Base-by-base conservation (phyloP, 2,113 vertebrate species). In the Piprites chloris region DNA sequence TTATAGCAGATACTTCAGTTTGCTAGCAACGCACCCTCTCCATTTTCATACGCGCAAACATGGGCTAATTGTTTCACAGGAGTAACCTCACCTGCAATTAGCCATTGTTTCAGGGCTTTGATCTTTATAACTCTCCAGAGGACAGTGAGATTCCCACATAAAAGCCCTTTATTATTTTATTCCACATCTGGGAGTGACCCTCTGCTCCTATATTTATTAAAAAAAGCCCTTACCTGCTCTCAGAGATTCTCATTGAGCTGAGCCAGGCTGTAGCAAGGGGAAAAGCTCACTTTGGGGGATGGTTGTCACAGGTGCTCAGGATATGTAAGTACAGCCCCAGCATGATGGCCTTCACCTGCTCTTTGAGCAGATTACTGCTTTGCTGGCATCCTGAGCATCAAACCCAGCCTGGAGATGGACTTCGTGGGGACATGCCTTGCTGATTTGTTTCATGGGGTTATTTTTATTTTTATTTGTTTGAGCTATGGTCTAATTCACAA, bases 41-140 rank as follows among this genome's bases (percentile, higher is more conserved):
- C 32, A 9, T 92, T 96, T 94, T 92, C 90, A 96, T 88, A 92
- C 1, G 6, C 6, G 1, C 0, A 0, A 50, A 44, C 92, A 80
- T 0, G 9, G 76, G 69, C 73, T 92, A 95, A 93, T 89, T 94
- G 62, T 90, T 97, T 92, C 90, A 87, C 73, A 82, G 93, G 37
- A 72, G 49, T 68, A 96, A 94, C 93, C 95, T 94, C 85, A 82
- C 85, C 90, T 93, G 53, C 95, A 96, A 96, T 96, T 96, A 97
- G 77, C 84, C 86, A 89, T 65, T 81, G 46, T 28, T 92, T 85
- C 23, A 84, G 75, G 87, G 8, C 96, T 97, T 96, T 96, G 95
- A 96, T 97, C 90, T 95, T 85, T 76, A 22, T 41, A 94, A 61
- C 69, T 86, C 69, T 93, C 56, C 58, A 93, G 77, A 95, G 83